Evolutionary conservation across 37 sponge, comb jelly and placozoan species (phyloP).

Genomic region (Oscarella lobularis): DNA sequence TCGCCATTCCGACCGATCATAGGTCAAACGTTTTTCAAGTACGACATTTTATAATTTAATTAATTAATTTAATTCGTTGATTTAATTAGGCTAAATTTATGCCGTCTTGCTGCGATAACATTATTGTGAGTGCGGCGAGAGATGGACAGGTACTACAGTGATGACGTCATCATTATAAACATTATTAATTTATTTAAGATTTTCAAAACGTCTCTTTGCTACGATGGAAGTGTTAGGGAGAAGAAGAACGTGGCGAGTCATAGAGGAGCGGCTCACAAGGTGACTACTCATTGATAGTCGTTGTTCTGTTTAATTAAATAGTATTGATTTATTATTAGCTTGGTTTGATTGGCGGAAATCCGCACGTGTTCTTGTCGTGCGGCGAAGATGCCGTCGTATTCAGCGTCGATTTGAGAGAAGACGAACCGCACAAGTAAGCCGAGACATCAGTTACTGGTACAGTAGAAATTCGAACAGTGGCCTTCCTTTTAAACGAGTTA

Average conservation of each 20-base stretch:
- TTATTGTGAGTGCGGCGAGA: constrained; percentile 68
- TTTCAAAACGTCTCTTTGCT: background rate
- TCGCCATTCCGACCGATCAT: constrained; percentile 51
- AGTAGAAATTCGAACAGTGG: too few relatives aligned
- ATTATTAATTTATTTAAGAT: background rate
- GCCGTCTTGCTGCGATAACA: constrained; percentile 43
- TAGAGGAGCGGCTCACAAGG: constrained; percentile 89
- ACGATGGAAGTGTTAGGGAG: constrained; percentile 25
- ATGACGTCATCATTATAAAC: background rate
- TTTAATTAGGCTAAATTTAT: constrained; percentile 69
- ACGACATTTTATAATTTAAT: background rate
- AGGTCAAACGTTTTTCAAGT: constrained; percentile 79
- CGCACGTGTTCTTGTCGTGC: constrained; percentile 70
- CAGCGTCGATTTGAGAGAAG: constrained; percentile 65
- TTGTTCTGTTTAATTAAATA: background rate
- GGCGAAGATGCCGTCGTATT: constrained; percentile 79
- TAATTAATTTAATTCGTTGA: constrained; percentile 1
- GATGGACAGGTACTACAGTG: constrained; percentile 64
- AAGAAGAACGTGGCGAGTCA: constrained; percentile 58
- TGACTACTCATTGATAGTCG: background rate
- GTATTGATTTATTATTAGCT: constrained; percentile 1
- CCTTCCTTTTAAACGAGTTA: too few relatives aligned
- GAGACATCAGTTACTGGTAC: too few relatives aligned
- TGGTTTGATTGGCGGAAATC: constrained; percentile 21
- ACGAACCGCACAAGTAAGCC: background rate